phyloP scores from a whole-genome alignment of 2,888 invertebrate genomes.

The Zelleria hepariella region DNA sequence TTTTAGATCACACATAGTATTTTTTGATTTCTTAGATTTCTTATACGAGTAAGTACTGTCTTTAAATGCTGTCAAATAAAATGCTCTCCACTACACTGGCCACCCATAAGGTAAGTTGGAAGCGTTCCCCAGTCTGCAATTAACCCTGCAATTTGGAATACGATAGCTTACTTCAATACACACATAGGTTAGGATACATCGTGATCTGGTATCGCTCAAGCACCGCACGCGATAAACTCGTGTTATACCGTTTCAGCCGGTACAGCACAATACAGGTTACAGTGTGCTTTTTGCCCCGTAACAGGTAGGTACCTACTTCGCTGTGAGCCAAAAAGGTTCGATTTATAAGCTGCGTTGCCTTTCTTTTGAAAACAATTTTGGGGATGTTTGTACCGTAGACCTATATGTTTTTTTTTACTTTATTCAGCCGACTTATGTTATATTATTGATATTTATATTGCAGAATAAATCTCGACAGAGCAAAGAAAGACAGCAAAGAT shows the following conservation, averaged over 20 bases:
- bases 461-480: too few relatives aligned
- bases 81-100: too few relatives aligned
- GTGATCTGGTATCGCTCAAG: slow-evolving; percentile 18
- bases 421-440: too few relatives aligned
- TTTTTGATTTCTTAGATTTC: too few relatives aligned
- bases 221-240: slow-evolving; percentile 15
- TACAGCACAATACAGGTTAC: too few relatives aligned
- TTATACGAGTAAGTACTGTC: too few relatives aligned
- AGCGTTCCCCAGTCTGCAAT: not conserved
- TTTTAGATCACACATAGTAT: too few relatives aligned
- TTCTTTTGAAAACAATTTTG: not conserved
- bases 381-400: not conserved
- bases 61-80: too few relatives aligned
- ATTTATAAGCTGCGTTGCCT: not conserved
- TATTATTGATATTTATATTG: too few relatives aligned
- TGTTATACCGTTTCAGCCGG: slow-evolving; percentile 21
- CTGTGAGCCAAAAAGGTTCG: not conserved
- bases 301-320: not conserved
- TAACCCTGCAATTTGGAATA: not conserved
- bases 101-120: too few relatives aligned
- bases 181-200: not conserved
- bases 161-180: not conserved
- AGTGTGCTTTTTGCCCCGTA: not conserved
- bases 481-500: too few relatives aligned
- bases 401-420: not conserved